Evolutionary conservation across 2,888 invertebrate species (phyloP).

Genomic region (Hyposoter dolosus): DNA sequence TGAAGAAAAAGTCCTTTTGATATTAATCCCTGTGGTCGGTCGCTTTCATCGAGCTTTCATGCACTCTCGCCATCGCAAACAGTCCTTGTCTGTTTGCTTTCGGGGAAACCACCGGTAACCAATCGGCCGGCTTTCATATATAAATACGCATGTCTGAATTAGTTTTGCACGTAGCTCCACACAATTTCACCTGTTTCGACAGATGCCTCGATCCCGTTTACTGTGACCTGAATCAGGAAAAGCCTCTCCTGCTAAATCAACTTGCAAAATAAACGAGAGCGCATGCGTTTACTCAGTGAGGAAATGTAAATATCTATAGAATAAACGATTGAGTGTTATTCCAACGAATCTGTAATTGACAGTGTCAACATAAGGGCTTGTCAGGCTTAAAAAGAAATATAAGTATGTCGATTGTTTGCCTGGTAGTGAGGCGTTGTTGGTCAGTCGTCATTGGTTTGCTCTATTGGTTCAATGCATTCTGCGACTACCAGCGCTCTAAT

Average conservation of each 20-base stretch:
- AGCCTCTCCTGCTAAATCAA: constrained; percentile 48
- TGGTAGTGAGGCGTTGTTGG: background rate
- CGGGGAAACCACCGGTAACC: constrained; percentile 55
- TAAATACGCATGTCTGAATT: constrained; percentile 3
- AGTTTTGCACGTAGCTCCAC: background rate
- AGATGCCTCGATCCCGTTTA: background rate
- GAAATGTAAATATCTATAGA: constrained; percentile 26
- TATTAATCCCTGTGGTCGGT: constrained; percentile 1
- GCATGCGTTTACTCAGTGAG: constrained; percentile 32
- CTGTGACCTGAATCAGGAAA: constrained; percentile 35
- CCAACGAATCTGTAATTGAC: constrained; percentile 7
- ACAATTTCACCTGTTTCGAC: constrained; percentile 19
- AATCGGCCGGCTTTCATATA: constrained; percentile 47
- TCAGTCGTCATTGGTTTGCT: background rate
- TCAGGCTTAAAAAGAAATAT: constrained; percentile 18
- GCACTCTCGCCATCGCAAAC: constrained; percentile 58
- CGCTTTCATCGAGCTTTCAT: constrained; percentile 14
- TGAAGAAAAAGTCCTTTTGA: background rate
- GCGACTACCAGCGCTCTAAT: constrained; percentile 5
- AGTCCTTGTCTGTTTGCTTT: constrained; percentile 59
- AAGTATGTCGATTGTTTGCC: constrained; percentile 21
- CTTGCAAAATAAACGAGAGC: constrained; percentile 36
- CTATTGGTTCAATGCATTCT: background rate
- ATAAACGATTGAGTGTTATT: constrained; percentile 20
- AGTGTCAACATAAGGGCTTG: constrained; percentile 9